Base-by-base conservation (phyloP, 2,888 invertebrate genomes). In the Metopia argyrocephala region DNA sequence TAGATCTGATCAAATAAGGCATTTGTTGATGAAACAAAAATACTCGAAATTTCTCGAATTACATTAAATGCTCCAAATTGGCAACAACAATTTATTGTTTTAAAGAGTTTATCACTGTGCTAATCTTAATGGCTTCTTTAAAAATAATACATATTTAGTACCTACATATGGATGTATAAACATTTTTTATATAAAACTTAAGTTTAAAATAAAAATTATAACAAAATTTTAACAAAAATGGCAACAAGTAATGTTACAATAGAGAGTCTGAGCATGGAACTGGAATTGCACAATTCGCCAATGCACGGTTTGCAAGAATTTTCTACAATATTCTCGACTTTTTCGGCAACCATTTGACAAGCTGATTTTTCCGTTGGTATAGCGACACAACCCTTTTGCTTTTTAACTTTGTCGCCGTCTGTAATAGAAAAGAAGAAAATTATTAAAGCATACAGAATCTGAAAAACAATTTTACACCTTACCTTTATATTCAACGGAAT, bases 261-360 rank as follows among this genome's bases (percentile, higher is more conserved):
- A 3, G 89, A 87, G 1, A 85, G 28, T 18, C 80, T 75, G 0
- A 85, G 28, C 7, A 75, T 76, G 18, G 83, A 74, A 75, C 86
- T 83, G 27, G 86, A 83, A 70, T 89, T 89, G 79, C 89, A 89
- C 1, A 71, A 78, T 74, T 86, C 78, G 12, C 23, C 71, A 9
- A 82, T 28, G 31, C 89, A 89, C 7, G 85, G 74, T 12, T 79
- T 12, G 57, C 89, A 89, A 0, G 76, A 59, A 7, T 70, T 73
- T 1, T 52, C 54, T 31, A 64, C 50, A 5, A 65, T 50, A 9
- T 48, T 52, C 4, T 48, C 48, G 20, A 76, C 38, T 25, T 80
- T 1, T 0, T 65, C 21, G 1, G 48, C 46, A 2, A 85, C 78
- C 2, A 80, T 74, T 12, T 68, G 59, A 48, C 86, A 86, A 12